A percentile compares a stretch with the other conserved stretches of the same genome.
Conservation (phyloP, 2,797 vertebrate genomes). For the Gephyroberyx darwinii region DNA sequence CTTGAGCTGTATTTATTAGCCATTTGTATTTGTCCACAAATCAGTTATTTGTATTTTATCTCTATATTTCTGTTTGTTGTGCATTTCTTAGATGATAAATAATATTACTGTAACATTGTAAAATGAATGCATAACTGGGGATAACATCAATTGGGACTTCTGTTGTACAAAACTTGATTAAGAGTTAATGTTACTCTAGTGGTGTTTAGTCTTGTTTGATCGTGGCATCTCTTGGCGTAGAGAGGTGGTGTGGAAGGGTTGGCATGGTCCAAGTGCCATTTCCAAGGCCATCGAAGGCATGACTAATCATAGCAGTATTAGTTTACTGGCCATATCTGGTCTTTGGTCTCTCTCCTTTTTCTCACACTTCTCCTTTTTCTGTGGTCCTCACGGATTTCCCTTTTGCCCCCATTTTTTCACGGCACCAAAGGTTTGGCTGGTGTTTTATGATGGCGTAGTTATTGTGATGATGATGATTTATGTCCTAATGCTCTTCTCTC, state of each 20-base stretch:
- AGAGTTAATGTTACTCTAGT: too few species aligned
- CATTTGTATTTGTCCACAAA: too few species aligned
- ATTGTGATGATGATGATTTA: slow-evolving; percentile 78
- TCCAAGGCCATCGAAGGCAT: slow-evolving; percentile 55
- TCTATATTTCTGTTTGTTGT: too few species aligned
- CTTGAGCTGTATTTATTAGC: too few species aligned
- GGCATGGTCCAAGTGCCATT: slow-evolving; percentile 20
- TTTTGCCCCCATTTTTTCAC: slow-evolving; percentile 28
- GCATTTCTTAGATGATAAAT: too few species aligned
- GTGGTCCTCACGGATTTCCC: slow-evolving; percentile 42
- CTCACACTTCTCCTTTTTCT: slow-evolving; percentile 80
- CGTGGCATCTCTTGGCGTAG: neutral
- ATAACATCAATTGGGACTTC: neutral
- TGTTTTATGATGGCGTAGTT: slow-evolving; percentile 69
- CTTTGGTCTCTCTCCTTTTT: slow-evolving; percentile 66
- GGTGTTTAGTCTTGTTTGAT: too few species aligned
- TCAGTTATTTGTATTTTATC: too few species aligned
- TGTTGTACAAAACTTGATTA: neutral
- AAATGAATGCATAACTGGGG: too few species aligned
- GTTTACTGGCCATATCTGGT: slow-evolving; percentile 69
- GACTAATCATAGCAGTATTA: slow-evolving; percentile 73
- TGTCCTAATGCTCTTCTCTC: slow-evolving; percentile 59
- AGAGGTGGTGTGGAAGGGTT: slow-evolving; percentile 1
- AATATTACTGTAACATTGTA: too few species aligned
- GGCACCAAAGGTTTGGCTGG: slow-evolving; percentile 53